Evolutionary conservation across 1,140 invertebrate species (phyloP).

Genomic region (Metopolophium dirhodum): DNA sequence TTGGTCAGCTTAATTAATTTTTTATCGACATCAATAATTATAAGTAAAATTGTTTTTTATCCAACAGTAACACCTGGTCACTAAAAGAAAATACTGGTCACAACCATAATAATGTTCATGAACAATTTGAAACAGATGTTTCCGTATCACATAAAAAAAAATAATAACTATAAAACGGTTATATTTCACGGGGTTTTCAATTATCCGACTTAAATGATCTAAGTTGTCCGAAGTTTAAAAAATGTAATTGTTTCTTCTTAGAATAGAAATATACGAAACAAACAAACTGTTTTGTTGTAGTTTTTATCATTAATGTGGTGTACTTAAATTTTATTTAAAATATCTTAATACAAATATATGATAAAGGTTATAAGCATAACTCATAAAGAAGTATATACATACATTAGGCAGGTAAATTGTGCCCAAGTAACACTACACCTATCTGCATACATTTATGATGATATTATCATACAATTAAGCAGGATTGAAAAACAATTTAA

Average conservation of each 20-base stretch:
- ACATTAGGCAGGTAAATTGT: neutral
- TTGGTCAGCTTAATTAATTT: neutral
- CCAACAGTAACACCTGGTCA: slow-evolving; percentile 12
- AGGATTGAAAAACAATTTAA: neutral
- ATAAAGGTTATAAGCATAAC: neutral
- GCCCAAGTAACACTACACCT: neutral
- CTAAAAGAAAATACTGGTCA: neutral
- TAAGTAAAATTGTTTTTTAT: neutral
- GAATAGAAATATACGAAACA: neutral
- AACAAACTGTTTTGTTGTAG: neutral
- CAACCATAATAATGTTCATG: neutral
- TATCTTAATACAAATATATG: neutral
- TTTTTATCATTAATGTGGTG: neutral
- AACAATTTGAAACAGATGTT: neutral
- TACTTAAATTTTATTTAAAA: neutral
- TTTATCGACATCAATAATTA: neutral
- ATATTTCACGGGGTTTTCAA: neutral
- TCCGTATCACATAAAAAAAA: neutral
- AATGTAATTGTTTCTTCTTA: neutral
- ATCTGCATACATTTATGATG: neutral
- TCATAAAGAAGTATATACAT: neutral
- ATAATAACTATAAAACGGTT: neutral
- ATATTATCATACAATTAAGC: neutral
- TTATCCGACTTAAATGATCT: neutral
- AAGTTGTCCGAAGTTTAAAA: neutral